Evolutionary conservation across 2,797 vertebrate species (phyloP), one percentile per base, ranked within the genome.

Genomic region (Scolopax bukidnonensis): DNA sequence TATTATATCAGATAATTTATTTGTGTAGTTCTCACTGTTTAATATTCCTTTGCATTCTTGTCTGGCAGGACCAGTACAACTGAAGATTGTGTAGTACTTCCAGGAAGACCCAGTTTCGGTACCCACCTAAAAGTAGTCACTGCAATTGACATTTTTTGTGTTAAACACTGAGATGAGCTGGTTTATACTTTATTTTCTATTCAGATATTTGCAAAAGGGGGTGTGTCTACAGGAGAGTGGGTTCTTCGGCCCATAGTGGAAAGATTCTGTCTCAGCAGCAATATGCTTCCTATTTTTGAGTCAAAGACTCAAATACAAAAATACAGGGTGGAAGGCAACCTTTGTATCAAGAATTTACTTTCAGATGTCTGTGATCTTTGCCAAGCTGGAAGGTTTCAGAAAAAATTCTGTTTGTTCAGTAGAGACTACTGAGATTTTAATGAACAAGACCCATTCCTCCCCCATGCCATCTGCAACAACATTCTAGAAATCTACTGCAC

Each of bases 391-490:
- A 90, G 40, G n/a, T 68, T 87, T 88, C 20, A 28, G 79, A 91
- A 96, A 91, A 96, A 81, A 25, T 32, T 88, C 84, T 76, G 14
- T 91, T 95, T 90, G 50, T 63, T 96, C 95, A 70, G 82, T 69
- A 90, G 83, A 95, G 40, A 87, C 79, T 93, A 69, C 12, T 33
- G 83, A 94, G 90, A 90, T 43, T 94, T 90, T 93, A 86, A 94
- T 67, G 94, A 94, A 90, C 61, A 91, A 90, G 21, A 15, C 53
- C 59, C 76, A 82, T 95, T 95, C 95, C 96, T 95, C 94, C 95
- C 61, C 88, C 94, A 86, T 40, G 80, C 93, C 94, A 95, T 95
- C 95, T 95, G 95, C 88, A 90, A 38, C 77, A 87, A 67, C 73
- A 53, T 65, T 54, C 57, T 93, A 81, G 77, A 89, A 95, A 96